These are phyloP conservation scores for Chrysochloris asiatica DNA, from an alignment of 2,113 vertebrate genomes.

Conservation along the genomic window DNA sequence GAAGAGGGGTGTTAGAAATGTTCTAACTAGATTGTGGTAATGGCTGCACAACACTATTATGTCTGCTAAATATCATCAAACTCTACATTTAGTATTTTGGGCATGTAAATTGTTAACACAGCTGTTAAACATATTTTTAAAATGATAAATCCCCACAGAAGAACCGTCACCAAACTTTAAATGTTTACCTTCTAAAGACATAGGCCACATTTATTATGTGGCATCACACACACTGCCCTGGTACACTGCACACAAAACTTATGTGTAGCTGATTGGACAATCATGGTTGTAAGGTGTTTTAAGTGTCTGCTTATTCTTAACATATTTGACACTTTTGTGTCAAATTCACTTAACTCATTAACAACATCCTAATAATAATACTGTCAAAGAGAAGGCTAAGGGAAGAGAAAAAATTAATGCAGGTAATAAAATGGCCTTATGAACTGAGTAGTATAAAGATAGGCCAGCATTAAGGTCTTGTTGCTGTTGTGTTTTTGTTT, in stretches of 20 bases:
- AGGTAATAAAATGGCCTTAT: slow-evolving; percentile 9
- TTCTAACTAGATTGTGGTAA: slow-evolving; percentile 13
- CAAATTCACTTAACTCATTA: too few relatives aligned
- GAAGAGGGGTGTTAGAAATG: neutral
- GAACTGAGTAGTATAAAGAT: neutral
- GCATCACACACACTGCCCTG: neutral
- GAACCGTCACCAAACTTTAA: neutral
- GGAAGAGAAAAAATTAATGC: slow-evolving; percentile 29
- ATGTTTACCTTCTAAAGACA: slow-evolving; percentile 13
- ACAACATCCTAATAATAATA: slow-evolving; percentile 26
- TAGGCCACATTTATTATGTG: neutral
- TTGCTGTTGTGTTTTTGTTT: too few relatives aligned
- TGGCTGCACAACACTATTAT: neutral
- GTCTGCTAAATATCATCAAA: slow-evolving; percentile 17
- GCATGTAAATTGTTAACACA: slow-evolving; percentile 10
- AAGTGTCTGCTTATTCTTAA: slow-evolving; percentile 40
- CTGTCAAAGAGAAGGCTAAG: slow-evolving; percentile 38
- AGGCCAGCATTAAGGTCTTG: slow-evolving; percentile 20
- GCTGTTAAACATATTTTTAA: slow-evolving; percentile 21
- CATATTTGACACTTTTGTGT: slow-evolving; percentile 12
- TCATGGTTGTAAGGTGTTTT: slow-evolving; percentile 31
- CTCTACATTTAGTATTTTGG: slow-evolving; percentile 7
- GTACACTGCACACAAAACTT: neutral
- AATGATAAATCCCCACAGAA: slow-evolving; percentile 2
- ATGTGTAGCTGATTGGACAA: slow-evolving; percentile 12